A percentile compares a stretch with the other conserved stretches of the same genome.
phyloP scores from a whole-genome alignment of 2,113 vertebrate species.

The Lamprologus lemairii region DNA sequence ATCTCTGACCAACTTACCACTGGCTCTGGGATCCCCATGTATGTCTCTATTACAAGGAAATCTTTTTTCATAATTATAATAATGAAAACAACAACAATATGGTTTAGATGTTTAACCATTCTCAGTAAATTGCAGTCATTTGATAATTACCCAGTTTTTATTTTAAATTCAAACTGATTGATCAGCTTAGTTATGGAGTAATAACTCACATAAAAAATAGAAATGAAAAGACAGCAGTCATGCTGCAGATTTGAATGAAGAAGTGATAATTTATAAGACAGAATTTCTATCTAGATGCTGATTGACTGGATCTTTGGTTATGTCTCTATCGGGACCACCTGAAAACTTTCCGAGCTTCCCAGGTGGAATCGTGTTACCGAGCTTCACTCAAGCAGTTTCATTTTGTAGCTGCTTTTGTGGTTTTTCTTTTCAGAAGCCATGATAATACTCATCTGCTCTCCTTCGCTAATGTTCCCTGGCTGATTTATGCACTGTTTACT shows the following conservation, averaged over 20 bases:
- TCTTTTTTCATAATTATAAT: neutral
- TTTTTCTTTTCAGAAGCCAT: slow-evolving; percentile 17
- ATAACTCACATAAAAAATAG: neutral
- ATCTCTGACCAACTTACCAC: neutral
- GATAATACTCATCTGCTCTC: slow-evolving; percentile 39
- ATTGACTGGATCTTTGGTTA: neutral
- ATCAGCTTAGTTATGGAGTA: neutral
- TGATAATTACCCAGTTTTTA: neutral
- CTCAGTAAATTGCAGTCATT: neutral
- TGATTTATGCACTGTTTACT: slow-evolving; percentile 36
- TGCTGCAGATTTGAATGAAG: neutral
- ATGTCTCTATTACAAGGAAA: neutral
- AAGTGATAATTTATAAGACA: neutral
- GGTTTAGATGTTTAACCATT: neutral
- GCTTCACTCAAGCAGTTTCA: slow-evolving; percentile 14
- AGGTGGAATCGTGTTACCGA: slow-evolving; percentile 9
- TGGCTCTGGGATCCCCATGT: neutral
- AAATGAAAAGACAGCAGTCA: neutral
- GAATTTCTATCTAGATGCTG: neutral
- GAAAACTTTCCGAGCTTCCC: slow-evolving; percentile 15
- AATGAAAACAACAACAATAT: neutral
- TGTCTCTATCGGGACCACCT: neutral
- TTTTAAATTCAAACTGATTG: neutral
- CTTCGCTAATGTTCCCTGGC: slow-evolving; percentile 10
- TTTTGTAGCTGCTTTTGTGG: neutral